A percentile compares a stretch with the other conserved stretches of the same genome.
Conservation (phyloP, 2,888 invertebrate genomes). For the Melangyna quadrimaculata region DNA sequence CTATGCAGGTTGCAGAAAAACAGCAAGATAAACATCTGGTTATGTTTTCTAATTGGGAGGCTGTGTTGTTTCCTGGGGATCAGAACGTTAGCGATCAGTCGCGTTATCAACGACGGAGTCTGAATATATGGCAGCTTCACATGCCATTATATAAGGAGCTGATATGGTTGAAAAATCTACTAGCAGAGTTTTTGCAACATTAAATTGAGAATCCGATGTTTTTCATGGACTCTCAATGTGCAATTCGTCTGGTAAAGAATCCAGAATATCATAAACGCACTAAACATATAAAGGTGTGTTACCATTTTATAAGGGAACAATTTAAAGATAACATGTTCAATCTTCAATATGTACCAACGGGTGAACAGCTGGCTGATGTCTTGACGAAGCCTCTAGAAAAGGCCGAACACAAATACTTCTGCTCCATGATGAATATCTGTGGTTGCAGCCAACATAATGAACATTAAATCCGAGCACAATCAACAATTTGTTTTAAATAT, state of each 20-base stretch:
- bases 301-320: slow-evolving; percentile 47
- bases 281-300: slow-evolving; percentile 47
- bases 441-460: no score
- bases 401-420: no score
- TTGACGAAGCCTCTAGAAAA: slow-evolving; percentile 23
- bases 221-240: slow-evolving; percentile 72
- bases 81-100: slow-evolving; percentile 74
- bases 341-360: slow-evolving; percentile 28
- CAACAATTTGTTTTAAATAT: no score
- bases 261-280: slow-evolving; percentile 46
- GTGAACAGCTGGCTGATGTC: slow-evolving; percentile 7
- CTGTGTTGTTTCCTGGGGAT: slow-evolving; percentile 74
- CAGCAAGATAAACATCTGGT: slow-evolving; percentile 68
- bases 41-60: slow-evolving; percentile 71
- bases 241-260: slow-evolving; percentile 57
- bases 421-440: no score
- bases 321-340: slow-evolving; percentile 20
- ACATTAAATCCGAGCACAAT: no score
- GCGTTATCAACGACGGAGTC: slow-evolving; percentile 75
- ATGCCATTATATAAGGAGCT: slow-evolving; percentile 73
- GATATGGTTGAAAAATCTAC: slow-evolving; percentile 73
- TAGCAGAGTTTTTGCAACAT: not conserved
- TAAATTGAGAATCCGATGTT: slow-evolving; percentile 42
- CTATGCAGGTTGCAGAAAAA: slow-evolving; percentile 45
- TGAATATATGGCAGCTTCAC: slow-evolving; percentile 75